phyloP scores from a whole-genome alignment of 1,140 invertebrate species.

The Apis dorsata region DNA sequence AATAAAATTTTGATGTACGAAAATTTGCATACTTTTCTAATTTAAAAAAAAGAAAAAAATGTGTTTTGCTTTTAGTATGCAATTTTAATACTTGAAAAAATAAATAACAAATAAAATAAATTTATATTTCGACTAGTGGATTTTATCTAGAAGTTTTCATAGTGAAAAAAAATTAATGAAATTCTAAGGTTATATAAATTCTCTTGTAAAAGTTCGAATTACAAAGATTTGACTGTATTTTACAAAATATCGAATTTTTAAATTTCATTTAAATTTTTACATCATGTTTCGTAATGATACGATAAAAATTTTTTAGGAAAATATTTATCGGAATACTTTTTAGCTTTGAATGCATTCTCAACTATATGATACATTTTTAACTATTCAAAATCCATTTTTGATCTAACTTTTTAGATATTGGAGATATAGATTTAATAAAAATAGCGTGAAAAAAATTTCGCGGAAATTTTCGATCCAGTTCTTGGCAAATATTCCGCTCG shows the following conservation, averaged over 20 bases:
- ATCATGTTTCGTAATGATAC: background rate
- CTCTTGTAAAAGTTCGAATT: too few species aligned
- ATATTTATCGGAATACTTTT: background rate
- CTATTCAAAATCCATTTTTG: background rate
- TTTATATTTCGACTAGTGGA: too few species aligned
- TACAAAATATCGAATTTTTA: background rate
- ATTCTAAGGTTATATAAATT: too few species aligned
- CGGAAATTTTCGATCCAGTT: background rate
- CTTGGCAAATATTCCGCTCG: slow-evolving; percentile 3
- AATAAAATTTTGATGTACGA: too few species aligned
- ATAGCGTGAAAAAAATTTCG: background rate
- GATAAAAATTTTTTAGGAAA: background rate
- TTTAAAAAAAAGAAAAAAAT: too few species aligned
- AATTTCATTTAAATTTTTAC: background rate
- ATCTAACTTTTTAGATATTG: too few species aligned
- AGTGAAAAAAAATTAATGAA: too few species aligned
- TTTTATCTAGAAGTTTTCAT: too few species aligned
- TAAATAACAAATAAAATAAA: too few species aligned
- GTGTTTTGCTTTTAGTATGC: background rate
- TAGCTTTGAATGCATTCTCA: background rate
- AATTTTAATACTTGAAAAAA: background rate
- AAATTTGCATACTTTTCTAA: too few species aligned
- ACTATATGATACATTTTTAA: background rate
- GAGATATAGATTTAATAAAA: background rate
- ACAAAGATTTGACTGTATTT: too few species aligned